Evolutionary conservation across 2,888 invertebrate species (phyloP), one percentile per base, ranked within the genome.

Genomic region (Sinotaia quadrata): DNA sequence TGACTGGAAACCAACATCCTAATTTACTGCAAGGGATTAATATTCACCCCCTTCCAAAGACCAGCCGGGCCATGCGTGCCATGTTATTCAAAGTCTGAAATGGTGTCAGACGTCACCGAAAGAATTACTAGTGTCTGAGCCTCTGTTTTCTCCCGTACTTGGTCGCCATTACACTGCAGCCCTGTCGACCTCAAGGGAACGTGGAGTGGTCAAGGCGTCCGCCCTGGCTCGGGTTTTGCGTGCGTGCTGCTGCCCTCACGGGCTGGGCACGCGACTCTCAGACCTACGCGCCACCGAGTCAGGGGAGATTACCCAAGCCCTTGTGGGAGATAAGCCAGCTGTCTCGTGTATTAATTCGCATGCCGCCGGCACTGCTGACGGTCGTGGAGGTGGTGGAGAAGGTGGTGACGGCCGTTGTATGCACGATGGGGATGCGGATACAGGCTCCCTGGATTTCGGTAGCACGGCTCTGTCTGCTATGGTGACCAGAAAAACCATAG

Each of bases 301-400:
- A 52, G 63, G 63, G 52, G 63, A 63, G 63, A 52, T 63, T 10
- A 63, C 63, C 54, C 63, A 63, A 33, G 63, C 63, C 18, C 63
- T 63, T 12, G 63, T 63, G 8, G 63, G 63, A 18, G 63, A 54
- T 54, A 63, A 63, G 63, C 52, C 51, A 27, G 51, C 52, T 31
- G n/a, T 44, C 7, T 37, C 58, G 18, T 7, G 47, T 7, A 24
- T 7, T 24, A 18, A 24, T 18, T 21, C 47, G 21, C 8, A 47
- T 18, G 8, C 47, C 47, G 5, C 21, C 47, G 47, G 18, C 47
- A 47, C 2, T 10, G 18, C 21, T n/a, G 52, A 31, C 54, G 52
- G 27, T 18, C 31, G 36, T 21, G 37, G 36, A 7, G 36, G 36
- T 31, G 63, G 27, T 2, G 51, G 49, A 2, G 37, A 24, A 29